Conservation (phyloP, 2,797 vertebrate genomes). For the Lophius americanus region DNA sequence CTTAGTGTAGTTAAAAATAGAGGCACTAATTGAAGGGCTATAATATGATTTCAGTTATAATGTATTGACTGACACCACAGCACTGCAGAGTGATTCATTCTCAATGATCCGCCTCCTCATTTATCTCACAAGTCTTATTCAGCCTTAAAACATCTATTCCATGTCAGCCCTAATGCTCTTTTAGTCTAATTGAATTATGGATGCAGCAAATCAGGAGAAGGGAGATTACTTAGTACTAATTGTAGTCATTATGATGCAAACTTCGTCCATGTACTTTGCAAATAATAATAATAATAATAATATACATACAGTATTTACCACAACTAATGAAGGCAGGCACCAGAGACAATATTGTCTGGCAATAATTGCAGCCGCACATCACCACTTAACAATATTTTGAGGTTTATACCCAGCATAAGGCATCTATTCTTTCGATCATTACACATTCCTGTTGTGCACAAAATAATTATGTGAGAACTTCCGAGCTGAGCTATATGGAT, state of each 20-base stretch:
- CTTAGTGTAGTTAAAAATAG: slow-evolving; percentile 1
- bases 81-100: slow-evolving; percentile 12
- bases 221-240: slow-evolving; percentile 16
- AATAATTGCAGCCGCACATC: slow-evolving; percentile 50
- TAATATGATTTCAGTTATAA: slow-evolving; percentile 9
- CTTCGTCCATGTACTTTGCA: too few species aligned
- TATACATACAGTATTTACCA: slow-evolving; percentile 11
- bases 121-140: slow-evolving; percentile 26
- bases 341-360: slow-evolving; percentile 28
- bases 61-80: slow-evolving; percentile 12
- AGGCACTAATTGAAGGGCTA: not conserved
- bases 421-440: slow-evolving; percentile 37
- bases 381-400: slow-evolving; percentile 28
- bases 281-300: too few species aligned
- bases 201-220: slow-evolving; percentile 24
- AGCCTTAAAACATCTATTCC: slow-evolving; percentile 6
- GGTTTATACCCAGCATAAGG: slow-evolving; percentile 26
- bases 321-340: slow-evolving; percentile 36
- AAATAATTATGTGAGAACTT: slow-evolving; percentile 42
- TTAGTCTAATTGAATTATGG: slow-evolving; percentile 51
- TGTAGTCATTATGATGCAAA: slow-evolving; percentile 25
- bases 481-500: slow-evolving; percentile 44
- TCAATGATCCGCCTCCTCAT: slow-evolving; percentile 9
- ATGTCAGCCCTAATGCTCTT: not conserved
- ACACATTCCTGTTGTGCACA: slow-evolving; percentile 42